Percentiles rank a stretch among this genome's conserved stretches.
Evolutionary conservation across 2,113 vertebrate genomes (phyloP).

Genomic region (Megaptera novaeangliae): DNA sequence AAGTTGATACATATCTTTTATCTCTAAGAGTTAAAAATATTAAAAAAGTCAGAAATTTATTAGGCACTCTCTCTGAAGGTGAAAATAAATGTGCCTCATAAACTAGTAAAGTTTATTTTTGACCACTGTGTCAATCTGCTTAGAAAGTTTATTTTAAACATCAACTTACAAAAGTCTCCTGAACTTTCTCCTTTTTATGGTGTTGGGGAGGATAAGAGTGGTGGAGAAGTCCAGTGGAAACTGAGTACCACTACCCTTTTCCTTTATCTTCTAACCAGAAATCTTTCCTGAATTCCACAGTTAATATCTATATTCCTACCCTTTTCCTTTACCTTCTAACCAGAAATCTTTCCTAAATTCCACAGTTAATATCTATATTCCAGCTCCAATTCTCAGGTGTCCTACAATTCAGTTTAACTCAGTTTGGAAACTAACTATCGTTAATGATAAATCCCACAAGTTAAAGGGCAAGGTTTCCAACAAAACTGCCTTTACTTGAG

Average conservation of each 20-base stretch:
- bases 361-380: not conserved
- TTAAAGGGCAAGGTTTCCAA: not conserved
- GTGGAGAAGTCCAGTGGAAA: not conserved
- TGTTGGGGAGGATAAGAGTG: not conserved
- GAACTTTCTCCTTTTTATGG: not conserved
- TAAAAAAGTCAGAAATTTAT: not conserved
- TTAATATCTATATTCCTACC: not conserved
- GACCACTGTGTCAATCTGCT: not conserved
- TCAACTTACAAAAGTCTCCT: not conserved
- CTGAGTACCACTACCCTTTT: not conserved
- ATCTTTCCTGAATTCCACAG: not conserved
- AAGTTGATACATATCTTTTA: not conserved
- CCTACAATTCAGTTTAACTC: not conserved
- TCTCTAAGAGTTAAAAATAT: not conserved
- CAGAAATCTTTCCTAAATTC: not conserved
- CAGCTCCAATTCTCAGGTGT: not conserved
- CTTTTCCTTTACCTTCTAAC: not conserved
- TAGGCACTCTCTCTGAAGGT: not conserved
- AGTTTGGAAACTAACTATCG: not conserved
- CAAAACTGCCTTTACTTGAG: not conserved
- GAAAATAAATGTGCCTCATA: not conserved
- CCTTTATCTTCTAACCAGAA: not conserved
- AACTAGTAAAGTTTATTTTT: conserved; percentile 8
- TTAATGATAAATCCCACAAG: not conserved
- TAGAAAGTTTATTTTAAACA: not conserved